Conservation (phyloP, 2,888 invertebrate species). For the Pteria penguin region DNA sequence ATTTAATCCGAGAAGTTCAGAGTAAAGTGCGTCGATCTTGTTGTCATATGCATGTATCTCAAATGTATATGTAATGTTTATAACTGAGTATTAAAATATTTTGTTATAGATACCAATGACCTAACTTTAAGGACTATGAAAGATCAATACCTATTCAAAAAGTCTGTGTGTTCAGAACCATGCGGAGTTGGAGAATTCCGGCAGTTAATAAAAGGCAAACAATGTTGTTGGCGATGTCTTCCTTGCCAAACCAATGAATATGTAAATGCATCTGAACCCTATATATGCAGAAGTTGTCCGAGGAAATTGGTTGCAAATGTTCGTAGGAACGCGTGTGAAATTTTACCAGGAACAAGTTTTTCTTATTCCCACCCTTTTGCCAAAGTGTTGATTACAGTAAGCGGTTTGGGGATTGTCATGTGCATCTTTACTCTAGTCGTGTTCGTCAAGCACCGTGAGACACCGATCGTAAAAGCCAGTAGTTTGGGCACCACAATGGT, state of each 20-base stretch:
- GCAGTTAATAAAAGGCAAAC: conserved; percentile 72
- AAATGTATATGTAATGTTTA: too few species aligned
- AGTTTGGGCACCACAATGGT: conserved; percentile 82
- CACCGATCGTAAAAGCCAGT: conserved; percentile 83
- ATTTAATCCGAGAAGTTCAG: too few species aligned
- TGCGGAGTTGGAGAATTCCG: conserved; percentile 77
- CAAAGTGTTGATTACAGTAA: conserved; percentile 76
- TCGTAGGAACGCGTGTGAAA: conserved; percentile 78
- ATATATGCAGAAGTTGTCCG: conserved; percentile 81
- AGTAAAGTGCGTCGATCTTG: too few species aligned
- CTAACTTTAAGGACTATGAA: too few species aligned
- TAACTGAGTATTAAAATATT: too few species aligned
- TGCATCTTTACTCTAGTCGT: conserved; percentile 81
- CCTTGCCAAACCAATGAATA: conserved; percentile 81
- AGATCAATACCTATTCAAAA: too few species aligned
- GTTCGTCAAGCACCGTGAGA: conserved; percentile 82
- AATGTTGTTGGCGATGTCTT: conserved; percentile 83
- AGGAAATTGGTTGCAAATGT: conserved; percentile 76
- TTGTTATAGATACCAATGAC: too few species aligned
- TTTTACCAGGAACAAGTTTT: conserved; percentile 81
- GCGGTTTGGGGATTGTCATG: conserved; percentile 80
- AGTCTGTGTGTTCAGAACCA: conserved; percentile 48
- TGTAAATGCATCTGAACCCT: conserved; percentile 40
- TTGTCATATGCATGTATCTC: too few species aligned
- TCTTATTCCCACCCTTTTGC: conserved; percentile 82